These are phyloP conservation scores for Sardinella longiceps DNA, from an alignment of 2,797 vertebrate species.

Conservation along the genomic window DNA sequence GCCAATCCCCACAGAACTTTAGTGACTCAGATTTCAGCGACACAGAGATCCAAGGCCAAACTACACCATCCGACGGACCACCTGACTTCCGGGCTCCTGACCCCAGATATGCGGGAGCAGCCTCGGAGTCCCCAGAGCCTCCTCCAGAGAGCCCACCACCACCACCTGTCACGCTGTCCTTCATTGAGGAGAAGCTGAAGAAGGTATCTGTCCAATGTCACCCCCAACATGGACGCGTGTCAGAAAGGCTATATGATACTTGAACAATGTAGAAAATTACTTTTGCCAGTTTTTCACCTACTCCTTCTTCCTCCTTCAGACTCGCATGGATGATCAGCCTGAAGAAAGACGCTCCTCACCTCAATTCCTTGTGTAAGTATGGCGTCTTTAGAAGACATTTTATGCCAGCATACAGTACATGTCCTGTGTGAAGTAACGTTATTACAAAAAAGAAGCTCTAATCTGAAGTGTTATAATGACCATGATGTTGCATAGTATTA, in stretches of 20 bases:
- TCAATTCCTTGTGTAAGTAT: slow-evolving; percentile 74
- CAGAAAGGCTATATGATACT: too few relatives aligned
- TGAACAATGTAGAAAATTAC: not conserved
- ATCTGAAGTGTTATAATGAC: not conserved
- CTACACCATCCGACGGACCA: slow-evolving; percentile 64
- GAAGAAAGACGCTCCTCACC: slow-evolving; percentile 58
- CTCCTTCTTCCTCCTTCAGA: slow-evolving; percentile 54
- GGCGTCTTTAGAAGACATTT: not conserved
- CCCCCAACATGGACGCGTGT: not conserved
- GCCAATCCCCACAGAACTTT: slow-evolving; percentile 58
- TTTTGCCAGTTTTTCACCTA: not conserved
- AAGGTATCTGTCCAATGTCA: slow-evolving; percentile 59
- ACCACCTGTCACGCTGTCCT: slow-evolving; percentile 62
- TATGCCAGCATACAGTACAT: not conserved
- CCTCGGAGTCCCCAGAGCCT: slow-evolving; percentile 36
- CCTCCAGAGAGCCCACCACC: slow-evolving; percentile 55
- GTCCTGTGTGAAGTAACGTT: too few relatives aligned
- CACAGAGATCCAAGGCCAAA: slow-evolving; percentile 36
- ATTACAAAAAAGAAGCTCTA: not conserved
- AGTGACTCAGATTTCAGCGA: slow-evolving; percentile 60
- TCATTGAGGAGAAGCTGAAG: slow-evolving; percentile 71
- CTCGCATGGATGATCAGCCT: slow-evolving; percentile 62
- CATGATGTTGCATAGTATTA: not conserved
- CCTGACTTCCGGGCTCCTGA: slow-evolving; percentile 79
- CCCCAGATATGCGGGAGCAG: slow-evolving; percentile 40